Conservation (phyloP, 2,797 vertebrate genomes). For the Mus minutoides region DNA sequence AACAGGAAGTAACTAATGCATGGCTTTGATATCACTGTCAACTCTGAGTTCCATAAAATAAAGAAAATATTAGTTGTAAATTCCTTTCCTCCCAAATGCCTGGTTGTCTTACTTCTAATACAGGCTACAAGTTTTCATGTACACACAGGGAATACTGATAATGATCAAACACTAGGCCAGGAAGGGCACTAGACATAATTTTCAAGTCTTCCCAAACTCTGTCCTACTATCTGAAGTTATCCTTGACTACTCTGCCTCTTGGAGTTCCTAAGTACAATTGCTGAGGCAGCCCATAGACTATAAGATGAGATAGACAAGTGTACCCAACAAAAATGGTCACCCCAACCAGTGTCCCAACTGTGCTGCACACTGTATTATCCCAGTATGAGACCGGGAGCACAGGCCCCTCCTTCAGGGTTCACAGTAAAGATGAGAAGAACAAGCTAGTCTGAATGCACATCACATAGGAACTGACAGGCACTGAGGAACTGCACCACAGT, state of each 20-base stretch:
- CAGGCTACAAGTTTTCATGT: neutral
- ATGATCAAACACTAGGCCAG: neutral
- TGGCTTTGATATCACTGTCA: neutral
- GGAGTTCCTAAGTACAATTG: neutral
- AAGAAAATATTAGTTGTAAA: conserved; percentile 33
- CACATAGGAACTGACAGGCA: neutral
- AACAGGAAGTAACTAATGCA: neutral
- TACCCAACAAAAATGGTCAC: conserved; percentile 3
- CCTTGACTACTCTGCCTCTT: neutral
- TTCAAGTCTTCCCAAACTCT: neutral
- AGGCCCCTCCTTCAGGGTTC: neutral
- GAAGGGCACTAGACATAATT: neutral
- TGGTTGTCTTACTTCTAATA: neutral
- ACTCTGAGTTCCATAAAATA: neutral
- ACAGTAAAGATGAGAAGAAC: neutral
- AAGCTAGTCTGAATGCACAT: neutral
- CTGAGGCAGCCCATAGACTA: neutral
- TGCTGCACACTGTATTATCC: neutral
- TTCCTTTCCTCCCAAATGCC: neutral
- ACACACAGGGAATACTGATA: neutral
- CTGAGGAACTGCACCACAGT: neutral
- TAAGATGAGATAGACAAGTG: neutral
- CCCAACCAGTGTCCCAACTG: neutral
- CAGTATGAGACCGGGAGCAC: neutral
- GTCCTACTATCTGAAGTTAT: neutral